Percentiles rank a stretch among this genome's conserved stretches.
phyloP scores from a whole-genome alignment of 1,140 invertebrate genomes.

The Rhopalosiphum padi region DNA sequence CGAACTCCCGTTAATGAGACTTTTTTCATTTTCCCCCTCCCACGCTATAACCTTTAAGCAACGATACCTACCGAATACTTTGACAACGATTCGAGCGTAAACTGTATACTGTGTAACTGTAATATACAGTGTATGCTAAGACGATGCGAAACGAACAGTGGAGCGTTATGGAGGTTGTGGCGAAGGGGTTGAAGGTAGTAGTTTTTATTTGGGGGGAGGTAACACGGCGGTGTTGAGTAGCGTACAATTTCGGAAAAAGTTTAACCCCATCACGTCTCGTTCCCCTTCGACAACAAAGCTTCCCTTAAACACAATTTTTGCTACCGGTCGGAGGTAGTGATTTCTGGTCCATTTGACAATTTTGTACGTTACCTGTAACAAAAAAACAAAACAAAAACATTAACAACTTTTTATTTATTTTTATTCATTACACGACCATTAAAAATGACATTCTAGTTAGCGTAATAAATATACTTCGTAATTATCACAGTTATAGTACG shows the following conservation, averaged over 20 bases:
- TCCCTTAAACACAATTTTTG: neutral
- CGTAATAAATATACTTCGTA: neutral
- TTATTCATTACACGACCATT: neutral
- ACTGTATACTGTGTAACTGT: neutral
- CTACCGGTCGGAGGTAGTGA: neutral
- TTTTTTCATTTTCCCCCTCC: conserved; percentile 34
- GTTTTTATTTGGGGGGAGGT: neutral
- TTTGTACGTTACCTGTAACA: conserved; percentile 39
- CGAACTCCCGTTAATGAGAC: conserved; percentile 51
- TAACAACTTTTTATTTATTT: neutral
- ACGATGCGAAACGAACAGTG: neutral
- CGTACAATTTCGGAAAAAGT: neutral
- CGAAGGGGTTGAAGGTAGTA: no score
- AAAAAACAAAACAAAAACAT: neutral
- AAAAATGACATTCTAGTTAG: neutral
- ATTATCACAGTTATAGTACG: neutral
- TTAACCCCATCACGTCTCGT: neutral
- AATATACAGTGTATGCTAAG: neutral
- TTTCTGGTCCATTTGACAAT: neutral
- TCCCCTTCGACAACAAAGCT: neutral
- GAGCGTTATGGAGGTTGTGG: neutral
- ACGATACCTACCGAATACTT: conserved; percentile 35
- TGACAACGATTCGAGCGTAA: conserved; percentile 49
- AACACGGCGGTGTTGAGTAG: neutral
- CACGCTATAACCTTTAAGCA: neutral